Percentiles rank a stretch among this genome's conserved stretches.
phyloP scores from a whole-genome alignment of 2,113 vertebrate genomes.

The Apodemus sylvaticus region DNA sequence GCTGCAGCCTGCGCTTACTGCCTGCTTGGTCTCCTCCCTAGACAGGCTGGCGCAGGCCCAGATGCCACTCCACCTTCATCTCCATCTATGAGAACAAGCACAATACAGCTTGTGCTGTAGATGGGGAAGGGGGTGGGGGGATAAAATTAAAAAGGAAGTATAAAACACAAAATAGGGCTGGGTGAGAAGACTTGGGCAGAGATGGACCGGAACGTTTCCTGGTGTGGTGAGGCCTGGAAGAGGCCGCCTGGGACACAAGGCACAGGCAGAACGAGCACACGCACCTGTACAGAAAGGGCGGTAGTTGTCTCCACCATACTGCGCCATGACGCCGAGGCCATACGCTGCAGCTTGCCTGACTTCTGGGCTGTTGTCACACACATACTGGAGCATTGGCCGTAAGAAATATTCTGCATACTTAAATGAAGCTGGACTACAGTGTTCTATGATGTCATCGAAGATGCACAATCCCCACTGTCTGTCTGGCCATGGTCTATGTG shows the following conservation, averaged over 20 bases:
- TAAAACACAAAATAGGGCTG: background rate
- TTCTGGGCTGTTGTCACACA: slow-evolving; percentile 95
- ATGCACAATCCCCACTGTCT: slow-evolving; percentile 99
- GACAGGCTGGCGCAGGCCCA: background rate
- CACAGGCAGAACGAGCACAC: background rate
- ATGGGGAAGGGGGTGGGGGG: background rate
- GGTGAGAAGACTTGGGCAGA: background rate
- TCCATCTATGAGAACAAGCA: background rate
- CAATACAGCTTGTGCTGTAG: background rate
- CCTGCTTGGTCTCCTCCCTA: background rate
- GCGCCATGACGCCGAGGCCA: slow-evolving; percentile 97
- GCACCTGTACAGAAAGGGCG: slow-evolving; percentile 96
- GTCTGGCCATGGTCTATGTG: slow-evolving; percentile 97
- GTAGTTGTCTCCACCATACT: slow-evolving; percentile 97
- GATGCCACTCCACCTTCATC: background rate
- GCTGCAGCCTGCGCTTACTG: background rate
- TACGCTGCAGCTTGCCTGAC: slow-evolving; percentile 98
- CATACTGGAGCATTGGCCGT: slow-evolving; percentile 93
- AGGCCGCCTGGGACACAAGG: background rate
- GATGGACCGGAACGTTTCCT: background rate
- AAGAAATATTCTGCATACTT: slow-evolving; percentile 97
- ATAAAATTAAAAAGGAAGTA: background rate
- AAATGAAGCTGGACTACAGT: slow-evolving; percentile 98
- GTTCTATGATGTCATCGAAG: slow-evolving; percentile 97
- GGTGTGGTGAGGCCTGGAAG: background rate